phyloP scores from a whole-genome alignment of 1,140 invertebrate genomes.

The Drosophila nikananu region DNA sequence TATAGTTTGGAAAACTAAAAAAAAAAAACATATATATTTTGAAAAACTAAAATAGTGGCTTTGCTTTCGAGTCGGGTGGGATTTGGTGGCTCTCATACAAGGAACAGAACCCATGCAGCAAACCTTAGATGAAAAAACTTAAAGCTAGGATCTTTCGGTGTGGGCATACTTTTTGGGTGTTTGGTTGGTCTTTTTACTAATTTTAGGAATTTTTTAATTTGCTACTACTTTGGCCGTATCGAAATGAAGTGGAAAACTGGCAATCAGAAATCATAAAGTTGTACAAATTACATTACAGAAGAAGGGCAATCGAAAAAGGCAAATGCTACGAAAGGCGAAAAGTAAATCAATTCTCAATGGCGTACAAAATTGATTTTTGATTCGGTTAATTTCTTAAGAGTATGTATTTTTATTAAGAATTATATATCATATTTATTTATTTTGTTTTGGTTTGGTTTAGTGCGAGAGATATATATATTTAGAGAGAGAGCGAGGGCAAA shows the following conservation, averaged over 20 bases:
- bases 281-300: slow-evolving; percentile 59
- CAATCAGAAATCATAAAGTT: slow-evolving; percentile 41
- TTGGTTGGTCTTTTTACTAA: neutral
- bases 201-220: slow-evolving; percentile 15
- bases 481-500: slow-evolving; percentile 46
- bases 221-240: slow-evolving; percentile 36
- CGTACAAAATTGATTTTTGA: slow-evolving; percentile 52
- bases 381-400: slow-evolving; percentile 45
- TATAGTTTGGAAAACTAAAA: slow-evolving; percentile 4
- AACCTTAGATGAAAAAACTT: slow-evolving; percentile 44
- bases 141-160: slow-evolving; percentile 32
- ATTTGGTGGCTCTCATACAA: slow-evolving; percentile 31
- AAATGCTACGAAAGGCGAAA: slow-evolving; percentile 67
- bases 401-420: slow-evolving; percentile 46
- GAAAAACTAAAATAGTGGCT: slow-evolving; percentile 27
- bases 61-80: slow-evolving; percentile 22
- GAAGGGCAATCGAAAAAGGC: slow-evolving; percentile 50
- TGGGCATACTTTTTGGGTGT: slow-evolving; percentile 56
- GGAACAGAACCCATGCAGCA: slow-evolving; percentile 62
- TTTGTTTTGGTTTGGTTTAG: slow-evolving; percentile 30
- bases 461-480: slow-evolving; percentile 40
- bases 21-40: slow-evolving; percentile 12
- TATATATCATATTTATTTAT: slow-evolving; percentile 24
- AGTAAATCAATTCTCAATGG: slow-evolving; percentile 60
- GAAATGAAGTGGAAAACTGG: slow-evolving; percentile 43